phyloP scores from a whole-genome alignment of 2,113 vertebrate species.

The Callaeas wilsoni region DNA sequence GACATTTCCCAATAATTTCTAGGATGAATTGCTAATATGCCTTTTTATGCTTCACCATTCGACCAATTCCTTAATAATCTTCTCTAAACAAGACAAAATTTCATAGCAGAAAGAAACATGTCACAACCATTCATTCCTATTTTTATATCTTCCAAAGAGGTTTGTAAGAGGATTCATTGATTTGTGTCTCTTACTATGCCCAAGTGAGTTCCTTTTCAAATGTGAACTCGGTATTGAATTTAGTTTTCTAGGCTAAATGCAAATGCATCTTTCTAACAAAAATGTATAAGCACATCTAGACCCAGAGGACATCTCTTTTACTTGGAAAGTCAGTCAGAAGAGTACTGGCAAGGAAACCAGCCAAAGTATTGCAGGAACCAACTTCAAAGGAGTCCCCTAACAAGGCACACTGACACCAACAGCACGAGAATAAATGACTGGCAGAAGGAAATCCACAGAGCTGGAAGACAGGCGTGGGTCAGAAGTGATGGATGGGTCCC shows the following conservation, averaged over 20 bases:
- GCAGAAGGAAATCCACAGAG: slow-evolving; percentile 6
- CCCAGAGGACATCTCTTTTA: slow-evolving; percentile 17
- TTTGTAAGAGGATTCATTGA: slow-evolving; percentile 31
- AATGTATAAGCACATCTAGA: slow-evolving; percentile 37
- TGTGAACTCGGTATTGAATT: slow-evolving; percentile 41
- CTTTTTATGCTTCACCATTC: neutral
- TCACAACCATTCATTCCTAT: slow-evolving; percentile 10
- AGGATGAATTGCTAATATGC: neutral
- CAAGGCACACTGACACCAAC: neutral
- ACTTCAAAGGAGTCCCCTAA: slow-evolving; percentile 45
- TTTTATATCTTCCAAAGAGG: slow-evolving; percentile 7
- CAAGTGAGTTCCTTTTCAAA: slow-evolving; percentile 46
- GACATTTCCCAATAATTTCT: neutral
- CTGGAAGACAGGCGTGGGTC: neutral
- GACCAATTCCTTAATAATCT: neutral
- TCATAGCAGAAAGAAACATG: slow-evolving; percentile 23
- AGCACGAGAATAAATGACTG: neutral
- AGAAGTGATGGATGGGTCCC: neutral
- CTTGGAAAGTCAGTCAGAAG: slow-evolving; percentile 42
- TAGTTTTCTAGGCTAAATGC: slow-evolving; percentile 49
- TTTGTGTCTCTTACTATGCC: neutral
- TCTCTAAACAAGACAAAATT: slow-evolving; percentile 12
- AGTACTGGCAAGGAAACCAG: slow-evolving; percentile 57
- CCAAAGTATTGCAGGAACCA: slow-evolving; percentile 27
- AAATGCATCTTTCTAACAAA: slow-evolving; percentile 66